Conservation (phyloP, 2,113 vertebrate species). For the Zootoca vivipara region DNA sequence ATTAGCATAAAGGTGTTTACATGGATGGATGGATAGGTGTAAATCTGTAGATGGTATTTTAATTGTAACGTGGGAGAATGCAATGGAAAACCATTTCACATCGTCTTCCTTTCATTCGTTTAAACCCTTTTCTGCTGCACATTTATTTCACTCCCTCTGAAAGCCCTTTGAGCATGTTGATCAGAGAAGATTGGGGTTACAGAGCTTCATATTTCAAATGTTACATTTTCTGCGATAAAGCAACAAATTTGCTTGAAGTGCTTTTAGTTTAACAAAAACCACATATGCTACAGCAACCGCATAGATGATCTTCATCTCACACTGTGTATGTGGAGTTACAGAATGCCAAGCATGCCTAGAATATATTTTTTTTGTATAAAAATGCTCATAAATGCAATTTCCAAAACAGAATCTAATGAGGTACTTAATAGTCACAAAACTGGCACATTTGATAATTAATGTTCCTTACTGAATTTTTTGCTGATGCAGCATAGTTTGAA, state of each 20-base stretch:
- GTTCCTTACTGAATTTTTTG: conserved; percentile 77
- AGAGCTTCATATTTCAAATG: conserved; percentile 32
- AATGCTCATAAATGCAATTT: conserved; percentile 68
- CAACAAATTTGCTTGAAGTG: conserved; percentile 37
- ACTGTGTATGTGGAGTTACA: conserved; percentile 41
- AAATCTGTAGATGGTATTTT: conserved; percentile 54
- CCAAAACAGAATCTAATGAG: conserved; percentile 77
- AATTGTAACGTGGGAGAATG: conserved; percentile 56
- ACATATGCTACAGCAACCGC: not conserved
- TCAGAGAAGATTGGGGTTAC: conserved; percentile 15
- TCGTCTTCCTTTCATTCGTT: conserved; percentile 16
- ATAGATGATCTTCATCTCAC: conserved; percentile 41
- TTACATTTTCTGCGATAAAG: conserved; percentile 49
- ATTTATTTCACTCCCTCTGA: not conserved
- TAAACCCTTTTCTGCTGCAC: conserved; percentile 15
- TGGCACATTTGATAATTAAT: conserved; percentile 82
- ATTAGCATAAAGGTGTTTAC: conserved; percentile 52
- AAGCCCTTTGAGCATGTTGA: conserved; percentile 37
- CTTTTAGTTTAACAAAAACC: conserved; percentile 23
- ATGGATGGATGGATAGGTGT: conserved; percentile 55
- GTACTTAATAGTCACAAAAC: conserved; percentile 79
- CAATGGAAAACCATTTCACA: conserved; percentile 61
- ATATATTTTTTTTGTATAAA: conserved; percentile 51
- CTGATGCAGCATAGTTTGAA: conserved; percentile 66
- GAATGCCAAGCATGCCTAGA: conserved; percentile 33